Evolutionary conservation across 2,888 invertebrate genomes (phyloP).

Genomic region (Dilophus febrilis): DNA sequence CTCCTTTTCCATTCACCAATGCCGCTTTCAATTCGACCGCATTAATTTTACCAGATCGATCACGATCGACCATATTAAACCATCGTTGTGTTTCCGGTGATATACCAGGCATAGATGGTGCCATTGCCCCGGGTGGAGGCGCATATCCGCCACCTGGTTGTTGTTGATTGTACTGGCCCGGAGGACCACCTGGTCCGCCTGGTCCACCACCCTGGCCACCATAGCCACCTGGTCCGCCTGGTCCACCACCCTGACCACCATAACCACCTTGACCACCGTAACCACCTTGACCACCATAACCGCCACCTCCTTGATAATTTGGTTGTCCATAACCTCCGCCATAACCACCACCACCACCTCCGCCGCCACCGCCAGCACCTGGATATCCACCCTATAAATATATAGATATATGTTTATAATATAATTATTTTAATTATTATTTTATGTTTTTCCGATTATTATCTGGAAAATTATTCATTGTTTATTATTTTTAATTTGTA

Average conservation of each 20-base stretch:
- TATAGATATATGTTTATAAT: no score
- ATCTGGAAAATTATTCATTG: no score
- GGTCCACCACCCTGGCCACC: background rate
- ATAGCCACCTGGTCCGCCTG: background rate
- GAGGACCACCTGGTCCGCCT: background rate
- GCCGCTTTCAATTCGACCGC: constrained; percentile 61
- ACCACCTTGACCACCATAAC: background rate
- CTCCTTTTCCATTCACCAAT: constrained; percentile 69
- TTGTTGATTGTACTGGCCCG: background rate
- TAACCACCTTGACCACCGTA: background rate
- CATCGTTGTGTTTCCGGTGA: constrained; percentile 66
- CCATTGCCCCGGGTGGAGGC: constrained; percentile 25
- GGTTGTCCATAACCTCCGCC: background rate
- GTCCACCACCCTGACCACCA: constrained; percentile 1
- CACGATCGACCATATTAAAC: constrained; percentile 70
- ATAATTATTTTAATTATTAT: no score
- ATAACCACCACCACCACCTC: background rate
- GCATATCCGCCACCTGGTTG: constrained; percentile 16
- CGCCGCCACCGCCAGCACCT: background rate
- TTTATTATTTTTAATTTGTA: no score
- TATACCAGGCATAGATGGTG: constrained; percentile 34
- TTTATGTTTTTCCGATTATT: no score
- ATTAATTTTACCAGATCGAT: constrained; percentile 67
- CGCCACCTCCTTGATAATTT: background rate
- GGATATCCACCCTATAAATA: background rate